Evolutionary conservation across 2,113 vertebrate species (phyloP), one percentile per base, ranked within the genome.

Genomic region (Rissa tridactyla): DNA sequence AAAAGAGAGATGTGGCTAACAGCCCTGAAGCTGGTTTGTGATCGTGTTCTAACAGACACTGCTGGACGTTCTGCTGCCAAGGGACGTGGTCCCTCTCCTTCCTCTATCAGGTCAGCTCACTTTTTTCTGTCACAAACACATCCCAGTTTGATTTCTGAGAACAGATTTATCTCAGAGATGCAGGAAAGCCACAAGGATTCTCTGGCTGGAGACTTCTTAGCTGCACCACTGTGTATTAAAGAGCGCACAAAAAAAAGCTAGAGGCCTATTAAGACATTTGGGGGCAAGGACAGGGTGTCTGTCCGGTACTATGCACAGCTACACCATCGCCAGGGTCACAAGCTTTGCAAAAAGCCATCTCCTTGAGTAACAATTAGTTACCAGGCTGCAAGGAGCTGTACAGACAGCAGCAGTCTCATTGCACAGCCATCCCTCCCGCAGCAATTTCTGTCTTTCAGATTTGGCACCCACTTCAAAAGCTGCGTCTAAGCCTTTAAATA

Each of bases 41-140:
- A 20, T 9, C 1, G 0, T 4, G 32, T 44, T 47, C 15, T 42
- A 55, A 30, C 47, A 27, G 46, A 34, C 5, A 3, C 21, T 19
- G 4, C 11, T 1, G 11, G 36, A 14, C 0, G 1, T 5, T 19
- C n/a, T 12, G n/a, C 42, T 40, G 34, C 8, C 10, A 5, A 19
- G 62, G 55, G 23, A 65, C 6, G 10, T 2, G 14, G 34, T 4
- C 38, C 42, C 42, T 22, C 27, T 27, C n/a, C 30, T 32, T 32
- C 18, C 15, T 34, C 61, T 51, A 22, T 5, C 64, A n/a, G 66
- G 15, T 17, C 51, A 23, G 19, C 42, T 62, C 32, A 46, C 30
- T 21, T 11, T 44, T 32, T 44, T 22, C 38, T 66, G 32, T 27
- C 46, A 23, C 1, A 2, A 68, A 6, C 36, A 17, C 29, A 38